phyloP scores from a whole-genome alignment of 2,888 invertebrate genomes.

The Phanerotoma sp. region DNA sequence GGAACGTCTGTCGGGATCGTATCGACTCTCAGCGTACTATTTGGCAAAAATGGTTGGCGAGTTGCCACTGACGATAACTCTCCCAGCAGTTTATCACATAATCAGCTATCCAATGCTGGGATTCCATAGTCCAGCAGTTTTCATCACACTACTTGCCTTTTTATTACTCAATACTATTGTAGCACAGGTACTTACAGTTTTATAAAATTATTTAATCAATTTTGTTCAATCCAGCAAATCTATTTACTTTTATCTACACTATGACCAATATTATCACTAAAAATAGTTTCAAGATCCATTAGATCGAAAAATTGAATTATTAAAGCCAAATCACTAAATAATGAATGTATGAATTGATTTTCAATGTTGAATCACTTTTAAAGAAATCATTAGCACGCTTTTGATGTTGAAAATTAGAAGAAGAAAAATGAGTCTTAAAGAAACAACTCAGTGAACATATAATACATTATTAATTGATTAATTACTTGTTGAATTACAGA shows the following conservation, averaged over 20 bases:
- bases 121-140: slow-evolving; percentile 66
- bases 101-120: slow-evolving; percentile 78
- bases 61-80: slow-evolving; percentile 71
- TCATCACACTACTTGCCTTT: slow-evolving; percentile 69
- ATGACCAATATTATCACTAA: too few relatives aligned
- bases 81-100: slow-evolving; percentile 74
- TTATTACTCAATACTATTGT: slow-evolving; percentile 72
- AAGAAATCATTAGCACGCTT: too few relatives aligned
- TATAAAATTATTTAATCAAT: not conserved
- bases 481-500: slow-evolving; percentile 57
- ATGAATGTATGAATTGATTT: too few relatives aligned
- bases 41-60: slow-evolving; percentile 81
- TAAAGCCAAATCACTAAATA: too few relatives aligned
- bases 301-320: too few relatives aligned
- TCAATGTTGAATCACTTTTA: too few relatives aligned
- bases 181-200: slow-evolving; percentile 62
- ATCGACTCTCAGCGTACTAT: slow-evolving; percentile 78
- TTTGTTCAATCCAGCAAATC: too few relatives aligned
- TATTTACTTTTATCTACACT: too few relatives aligned
- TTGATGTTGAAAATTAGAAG: too few relatives aligned
- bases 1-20: slow-evolving; percentile 76
- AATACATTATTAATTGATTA: not conserved
- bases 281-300: too few relatives aligned
- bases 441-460: slow-evolving; percentile 2
- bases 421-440: too few relatives aligned